Evolutionary conservation across 1,140 invertebrate genomes (phyloP).

Genomic region (Magallana gigas): DNA sequence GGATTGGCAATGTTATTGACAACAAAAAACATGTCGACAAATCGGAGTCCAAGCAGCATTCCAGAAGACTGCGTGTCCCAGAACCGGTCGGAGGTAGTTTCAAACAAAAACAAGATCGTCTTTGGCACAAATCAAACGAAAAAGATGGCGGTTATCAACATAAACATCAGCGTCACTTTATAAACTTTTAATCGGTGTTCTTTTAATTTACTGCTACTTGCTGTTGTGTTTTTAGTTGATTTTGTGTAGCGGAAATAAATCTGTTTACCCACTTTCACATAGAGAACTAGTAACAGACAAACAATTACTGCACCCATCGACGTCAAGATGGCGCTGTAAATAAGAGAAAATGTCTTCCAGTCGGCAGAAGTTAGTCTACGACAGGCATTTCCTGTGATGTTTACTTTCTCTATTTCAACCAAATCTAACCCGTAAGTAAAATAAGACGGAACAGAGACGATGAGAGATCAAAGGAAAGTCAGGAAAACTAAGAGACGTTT

Average conservation of each 20-base stretch:
- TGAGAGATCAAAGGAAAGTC: neutral
- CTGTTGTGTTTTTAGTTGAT: neutral
- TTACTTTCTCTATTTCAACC: neutral
- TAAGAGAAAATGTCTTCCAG: neutral
- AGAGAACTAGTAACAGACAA: neutral
- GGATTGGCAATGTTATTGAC: conserved; percentile 6
- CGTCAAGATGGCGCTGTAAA: neutral
- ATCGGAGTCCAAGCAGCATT: neutral
- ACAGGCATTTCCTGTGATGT: neutral
- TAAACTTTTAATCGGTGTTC: neutral
- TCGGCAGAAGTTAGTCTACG: neutral
- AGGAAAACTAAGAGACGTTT: neutral
- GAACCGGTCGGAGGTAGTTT: neutral
- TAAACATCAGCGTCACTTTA: conserved; percentile 11
- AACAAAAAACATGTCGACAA: neutral
- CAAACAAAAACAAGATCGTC: neutral
- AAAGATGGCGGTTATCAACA: neutral
- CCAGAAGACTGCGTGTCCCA: neutral
- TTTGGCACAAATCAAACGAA: neutral
- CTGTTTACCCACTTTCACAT: neutral
- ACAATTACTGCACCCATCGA: neutral
- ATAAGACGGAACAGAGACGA: neutral
- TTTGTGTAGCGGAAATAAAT: neutral
- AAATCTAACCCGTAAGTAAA: neutral
- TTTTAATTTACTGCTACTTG: neutral